Evolutionary conservation across 2,888 invertebrate species (phyloP).

Genomic region (Onchidella celtica): DNA sequence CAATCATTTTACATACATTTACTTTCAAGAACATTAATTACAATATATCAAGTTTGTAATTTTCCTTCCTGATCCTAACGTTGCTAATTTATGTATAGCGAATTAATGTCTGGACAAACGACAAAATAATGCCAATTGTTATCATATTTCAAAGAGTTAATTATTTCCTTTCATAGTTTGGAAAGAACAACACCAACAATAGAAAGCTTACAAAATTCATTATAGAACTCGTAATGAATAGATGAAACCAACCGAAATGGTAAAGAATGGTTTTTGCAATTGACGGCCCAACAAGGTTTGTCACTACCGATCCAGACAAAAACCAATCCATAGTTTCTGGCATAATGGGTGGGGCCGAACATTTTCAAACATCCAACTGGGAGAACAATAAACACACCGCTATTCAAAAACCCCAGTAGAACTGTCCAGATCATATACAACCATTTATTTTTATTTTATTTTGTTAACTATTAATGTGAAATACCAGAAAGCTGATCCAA

Average conservation of each 20-base stretch:
- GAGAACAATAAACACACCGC: not conserved
- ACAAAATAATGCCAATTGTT: too few species aligned
- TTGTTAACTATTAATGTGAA: not conserved
- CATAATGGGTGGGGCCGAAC: not conserved
- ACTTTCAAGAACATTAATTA: too few species aligned
- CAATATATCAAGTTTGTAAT: too few species aligned
- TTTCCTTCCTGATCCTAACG: too few species aligned
- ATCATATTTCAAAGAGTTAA: too few species aligned
- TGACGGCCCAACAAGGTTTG: not conserved
- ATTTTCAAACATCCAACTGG: not conserved
- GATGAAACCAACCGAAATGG: not conserved
- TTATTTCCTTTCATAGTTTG: too few species aligned
- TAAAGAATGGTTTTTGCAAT: not conserved
- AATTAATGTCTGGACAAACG: too few species aligned
- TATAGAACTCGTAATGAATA: not conserved
- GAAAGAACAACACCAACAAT: too few species aligned
- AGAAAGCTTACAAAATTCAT: too few species aligned
- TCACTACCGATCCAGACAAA: not conserved
- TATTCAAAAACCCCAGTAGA: not conserved
- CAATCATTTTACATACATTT: too few species aligned
- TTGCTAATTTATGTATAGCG: too few species aligned
- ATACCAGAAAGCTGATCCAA: not conserved
- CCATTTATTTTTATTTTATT: too few species aligned
- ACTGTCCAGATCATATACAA: not conserved
- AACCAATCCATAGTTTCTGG: not conserved